phyloP scores from a whole-genome alignment of 2,888 invertebrate species.

The Melikaiella ostensackeni region DNA sequence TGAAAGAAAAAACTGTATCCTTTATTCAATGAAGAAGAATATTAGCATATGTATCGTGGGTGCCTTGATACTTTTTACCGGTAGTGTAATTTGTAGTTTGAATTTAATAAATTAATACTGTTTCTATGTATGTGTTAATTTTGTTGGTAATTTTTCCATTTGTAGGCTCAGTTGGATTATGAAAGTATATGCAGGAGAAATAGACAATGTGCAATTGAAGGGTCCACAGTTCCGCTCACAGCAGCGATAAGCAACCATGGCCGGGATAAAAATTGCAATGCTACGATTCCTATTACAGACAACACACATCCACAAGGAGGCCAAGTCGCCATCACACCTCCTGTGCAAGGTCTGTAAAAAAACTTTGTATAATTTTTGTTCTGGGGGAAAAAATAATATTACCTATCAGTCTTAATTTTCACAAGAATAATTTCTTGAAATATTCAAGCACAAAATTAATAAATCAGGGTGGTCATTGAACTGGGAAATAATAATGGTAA shows the following conservation, averaged over 20 bases:
- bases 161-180: slow-evolving; percentile 81
- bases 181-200: slow-evolving; percentile 81
- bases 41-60: no score
- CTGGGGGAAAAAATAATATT: no score
- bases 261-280: slow-evolving; percentile 84
- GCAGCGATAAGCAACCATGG: slow-evolving; percentile 73
- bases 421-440: no score
- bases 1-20: no score
- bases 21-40: no score
- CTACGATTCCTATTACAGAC: slow-evolving; percentile 79
- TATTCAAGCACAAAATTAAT: no score
- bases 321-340: slow-evolving; percentile 63
- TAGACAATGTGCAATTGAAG: slow-evolving; percentile 78
- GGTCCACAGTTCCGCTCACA: slow-evolving; percentile 69
- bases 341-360: slow-evolving; percentile 68
- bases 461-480: no score
- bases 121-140: neutral
- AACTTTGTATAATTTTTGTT: slow-evolving; percentile 13
- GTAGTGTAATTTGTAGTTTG: no score
- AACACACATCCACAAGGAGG: slow-evolving; percentile 69
- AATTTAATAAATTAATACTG: neutral
- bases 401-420: no score
- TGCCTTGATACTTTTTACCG: no score
- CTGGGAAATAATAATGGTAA: no score
- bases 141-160: slow-evolving; percentile 27